Conservation (phyloP, 1,140 invertebrate species). For the Drosophila lini region DNA sequence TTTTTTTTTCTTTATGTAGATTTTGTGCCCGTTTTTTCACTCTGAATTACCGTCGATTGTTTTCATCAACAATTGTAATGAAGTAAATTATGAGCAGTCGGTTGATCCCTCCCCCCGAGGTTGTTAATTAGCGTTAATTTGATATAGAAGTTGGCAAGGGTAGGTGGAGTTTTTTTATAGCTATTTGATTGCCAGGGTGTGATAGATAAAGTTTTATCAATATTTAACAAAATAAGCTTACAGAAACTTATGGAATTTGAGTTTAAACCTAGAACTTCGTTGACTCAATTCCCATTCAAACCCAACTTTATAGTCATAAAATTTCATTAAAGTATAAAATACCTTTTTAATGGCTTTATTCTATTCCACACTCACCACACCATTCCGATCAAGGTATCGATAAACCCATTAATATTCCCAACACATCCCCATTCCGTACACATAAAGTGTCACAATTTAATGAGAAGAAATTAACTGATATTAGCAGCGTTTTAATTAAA, state of each 20-base stretch:
- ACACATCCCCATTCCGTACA: conserved; percentile 1
- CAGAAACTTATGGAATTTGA: neutral
- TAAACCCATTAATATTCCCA: conserved; percentile 50
- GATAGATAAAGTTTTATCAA: neutral
- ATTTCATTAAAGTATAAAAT: conserved; percentile 13
- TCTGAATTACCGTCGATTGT: conserved; percentile 77
- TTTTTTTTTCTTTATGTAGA: conserved; percentile 61
- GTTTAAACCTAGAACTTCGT: conserved; percentile 20
- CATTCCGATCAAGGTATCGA: conserved; percentile 47
- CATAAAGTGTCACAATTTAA: conserved; percentile 63
- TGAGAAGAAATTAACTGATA: conserved; percentile 73
- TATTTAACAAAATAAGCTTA: neutral
- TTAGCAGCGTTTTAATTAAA: conserved; percentile 78
- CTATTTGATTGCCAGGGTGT: conserved; percentile 44
- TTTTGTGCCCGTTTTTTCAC: conserved; percentile 50
- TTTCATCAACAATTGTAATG: conserved; percentile 82
- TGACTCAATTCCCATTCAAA: neutral
- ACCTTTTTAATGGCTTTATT: conserved; percentile 8
- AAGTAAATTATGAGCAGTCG: conserved; percentile 78
- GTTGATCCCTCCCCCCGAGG: conserved; percentile 8
- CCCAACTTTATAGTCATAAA: conserved; percentile 9
- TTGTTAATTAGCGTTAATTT: conserved; percentile 82
- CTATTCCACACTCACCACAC: conserved; percentile 39
- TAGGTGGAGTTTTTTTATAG: conserved; percentile 37
- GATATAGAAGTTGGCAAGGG: conserved; percentile 43